Conservation (phyloP, 2,888 invertebrate species). For the Drosophila suboccidentalis region DNA sequence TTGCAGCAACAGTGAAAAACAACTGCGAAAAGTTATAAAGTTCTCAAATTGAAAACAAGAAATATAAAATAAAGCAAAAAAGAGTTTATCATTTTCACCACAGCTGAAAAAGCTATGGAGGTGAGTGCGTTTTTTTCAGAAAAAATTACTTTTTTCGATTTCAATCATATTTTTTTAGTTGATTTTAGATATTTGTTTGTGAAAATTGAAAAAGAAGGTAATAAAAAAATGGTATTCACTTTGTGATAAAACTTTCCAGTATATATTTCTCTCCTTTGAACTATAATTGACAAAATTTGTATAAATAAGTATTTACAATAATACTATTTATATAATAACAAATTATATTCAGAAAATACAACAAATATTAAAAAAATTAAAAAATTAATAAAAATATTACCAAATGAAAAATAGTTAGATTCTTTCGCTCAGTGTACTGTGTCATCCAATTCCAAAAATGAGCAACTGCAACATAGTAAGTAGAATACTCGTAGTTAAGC, state of each 20-base stretch:
- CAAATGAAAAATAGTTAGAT: not conserved
- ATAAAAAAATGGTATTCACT: not conserved
- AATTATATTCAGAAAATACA: too few species aligned
- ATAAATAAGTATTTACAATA: too few species aligned
- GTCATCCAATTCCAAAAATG: slow-evolving; percentile 2
- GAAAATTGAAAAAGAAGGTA: not conserved
- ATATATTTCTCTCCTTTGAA: not conserved
- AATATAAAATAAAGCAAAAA: not conserved
- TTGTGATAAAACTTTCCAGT: not conserved
- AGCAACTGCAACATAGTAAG: slow-evolving; percentile 27
- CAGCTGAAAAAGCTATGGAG: slow-evolving; percentile 12
- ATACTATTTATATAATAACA: too few species aligned
- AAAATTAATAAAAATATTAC: not conserved
- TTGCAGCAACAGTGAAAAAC: slow-evolving; percentile 41
- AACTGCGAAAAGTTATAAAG: slow-evolving; percentile 46
- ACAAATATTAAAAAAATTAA: too few species aligned
- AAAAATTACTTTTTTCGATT: not conserved
- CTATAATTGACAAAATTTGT: not conserved
- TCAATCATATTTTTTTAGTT: slow-evolving; percentile 11
- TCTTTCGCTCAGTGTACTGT: slow-evolving; percentile 9
- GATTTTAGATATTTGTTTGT: not conserved
- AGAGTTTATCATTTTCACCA: slow-evolving; percentile 1
- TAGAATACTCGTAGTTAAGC: slow-evolving; percentile 38
- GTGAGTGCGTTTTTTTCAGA: slow-evolving; percentile 32
- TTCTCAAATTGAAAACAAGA: slow-evolving; percentile 6